Base-by-base conservation (phyloP, 2,113 vertebrate species). In the Daboia siamensis region DNA sequence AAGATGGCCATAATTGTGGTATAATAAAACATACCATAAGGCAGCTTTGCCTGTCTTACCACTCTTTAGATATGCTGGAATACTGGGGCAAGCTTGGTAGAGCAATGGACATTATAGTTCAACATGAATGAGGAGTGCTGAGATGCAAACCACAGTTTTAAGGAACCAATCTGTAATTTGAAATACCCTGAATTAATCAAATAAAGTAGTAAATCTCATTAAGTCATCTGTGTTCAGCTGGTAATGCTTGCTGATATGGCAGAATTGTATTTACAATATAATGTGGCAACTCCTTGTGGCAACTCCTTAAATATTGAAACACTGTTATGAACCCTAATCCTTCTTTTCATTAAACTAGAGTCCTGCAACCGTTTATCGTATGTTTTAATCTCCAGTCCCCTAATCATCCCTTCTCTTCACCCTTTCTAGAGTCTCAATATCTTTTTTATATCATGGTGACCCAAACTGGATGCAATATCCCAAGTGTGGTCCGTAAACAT, bases 131-230 rank as follows among this genome's bases (percentile, higher is more conserved):
- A 33, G n/a, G n/a, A 33, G 5, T 74, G n/a, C 64, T 74, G 13
- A 69, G 64, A 74, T 33, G n/a, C 13, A 17, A 74, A 74, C 64
- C 13, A 74, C 13, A 74, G n/a, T 33, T 5, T 91, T 56, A 85
- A 59, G 86, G 54, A 93, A 80, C 15, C 52, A 51, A 86, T 91
- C 90, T 39, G 33, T 87, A 90, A 88, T 54, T 91, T 74, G 59
- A 93, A 74, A 54, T 90, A 33, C 90, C 29, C 91, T 86, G 4
- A 44, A 91, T 80, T 64, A 93, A 89, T 89, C 90, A 93, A 69
- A 86, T 61, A 52, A 80, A 17, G 7, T 87, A 3, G 23, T 44
- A 54, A 13, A 92, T 86, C 86, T 88, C 13, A 84, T 64, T 86
- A 39, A 26, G 21, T 3, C 93, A 91, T 29, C 80, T n/a, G 33